Percentiles rank a stretch among this genome's conserved stretches.
Conservation (phyloP, 2,113 vertebrate genomes). For the Dromaius novaehollandiae region DNA sequence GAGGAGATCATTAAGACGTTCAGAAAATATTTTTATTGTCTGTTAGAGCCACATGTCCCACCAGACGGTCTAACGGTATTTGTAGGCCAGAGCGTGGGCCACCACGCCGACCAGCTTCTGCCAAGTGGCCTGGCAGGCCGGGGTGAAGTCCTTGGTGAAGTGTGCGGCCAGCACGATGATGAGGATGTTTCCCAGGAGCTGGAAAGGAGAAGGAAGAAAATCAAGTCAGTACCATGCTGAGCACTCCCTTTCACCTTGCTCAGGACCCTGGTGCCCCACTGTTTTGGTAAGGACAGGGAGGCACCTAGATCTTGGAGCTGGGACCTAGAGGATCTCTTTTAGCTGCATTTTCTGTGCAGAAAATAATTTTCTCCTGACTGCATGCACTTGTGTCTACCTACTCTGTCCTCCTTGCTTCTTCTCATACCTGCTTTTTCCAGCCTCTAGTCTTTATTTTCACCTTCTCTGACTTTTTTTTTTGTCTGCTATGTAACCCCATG, state of each 20-base stretch:
- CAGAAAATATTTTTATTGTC: slow-evolving; percentile 7
- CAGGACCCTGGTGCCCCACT: not conserved
- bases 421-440: not conserved
- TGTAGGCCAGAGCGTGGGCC: slow-evolving; percentile 79
- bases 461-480: not conserved
- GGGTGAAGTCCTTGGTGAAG: slow-evolving; percentile 74
- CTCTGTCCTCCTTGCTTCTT: not conserved
- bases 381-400: rapidly evolving
- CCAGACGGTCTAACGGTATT: slow-evolving; percentile 77
- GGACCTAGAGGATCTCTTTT: rapidly evolving
- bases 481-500: not conserved
- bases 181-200: slow-evolving; percentile 85
- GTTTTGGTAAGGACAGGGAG: not conserved
- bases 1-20: not conserved
- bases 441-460: not conserved
- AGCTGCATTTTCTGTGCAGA: not conserved
- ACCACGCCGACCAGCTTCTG: slow-evolving; percentile 86
- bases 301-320: not conserved
- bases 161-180: slow-evolving; percentile 73
- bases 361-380: not conserved
- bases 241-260: rapidly evolving
- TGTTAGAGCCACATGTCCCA: not conserved
- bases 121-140: slow-evolving; percentile 67
- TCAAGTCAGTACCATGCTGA: not conserved
- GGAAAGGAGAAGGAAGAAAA: not conserved